Conservation (phyloP, 2,797 vertebrate genomes). For the Yasuhikotakia modesta region DNA sequence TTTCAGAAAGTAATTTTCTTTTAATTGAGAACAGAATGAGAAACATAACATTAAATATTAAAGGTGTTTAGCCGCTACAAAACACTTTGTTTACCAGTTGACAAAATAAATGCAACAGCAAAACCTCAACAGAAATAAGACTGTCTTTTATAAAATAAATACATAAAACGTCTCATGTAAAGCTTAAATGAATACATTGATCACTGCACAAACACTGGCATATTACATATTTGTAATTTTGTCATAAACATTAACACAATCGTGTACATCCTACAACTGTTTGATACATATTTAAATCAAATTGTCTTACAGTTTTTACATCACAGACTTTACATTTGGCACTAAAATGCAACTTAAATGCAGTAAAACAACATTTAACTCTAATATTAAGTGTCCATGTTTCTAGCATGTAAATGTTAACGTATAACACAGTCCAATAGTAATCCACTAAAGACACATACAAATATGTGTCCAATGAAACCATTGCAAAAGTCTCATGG, state of each 20-base stretch:
- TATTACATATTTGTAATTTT: too few relatives aligned
- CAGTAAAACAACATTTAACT: neutral
- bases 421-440: neutral
- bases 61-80: neutral
- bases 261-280: too few relatives aligned
- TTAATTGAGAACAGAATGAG: slow-evolving; percentile 4
- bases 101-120: neutral
- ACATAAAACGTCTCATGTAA: neutral
- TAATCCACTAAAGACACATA: too few relatives aligned
- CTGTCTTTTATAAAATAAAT: neutral
- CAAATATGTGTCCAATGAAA: too few relatives aligned
- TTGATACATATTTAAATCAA: neutral
- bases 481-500: slow-evolving; percentile 57
- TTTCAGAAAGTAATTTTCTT: neutral
- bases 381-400: neutral
- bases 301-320: neutral
- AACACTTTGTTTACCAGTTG: neutral
- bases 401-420: neutral
- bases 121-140: neutral
- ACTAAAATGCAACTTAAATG: slow-evolving; percentile 14
- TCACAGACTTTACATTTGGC: slow-evolving; percentile 16
- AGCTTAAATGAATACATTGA: too few relatives aligned
- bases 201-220: too few relatives aligned
- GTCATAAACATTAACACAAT: too few relatives aligned
- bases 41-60: slow-evolving; percentile 1